phyloP scores from a whole-genome alignment of 2,888 invertebrate species.

The Drosophila phalerata region DNA sequence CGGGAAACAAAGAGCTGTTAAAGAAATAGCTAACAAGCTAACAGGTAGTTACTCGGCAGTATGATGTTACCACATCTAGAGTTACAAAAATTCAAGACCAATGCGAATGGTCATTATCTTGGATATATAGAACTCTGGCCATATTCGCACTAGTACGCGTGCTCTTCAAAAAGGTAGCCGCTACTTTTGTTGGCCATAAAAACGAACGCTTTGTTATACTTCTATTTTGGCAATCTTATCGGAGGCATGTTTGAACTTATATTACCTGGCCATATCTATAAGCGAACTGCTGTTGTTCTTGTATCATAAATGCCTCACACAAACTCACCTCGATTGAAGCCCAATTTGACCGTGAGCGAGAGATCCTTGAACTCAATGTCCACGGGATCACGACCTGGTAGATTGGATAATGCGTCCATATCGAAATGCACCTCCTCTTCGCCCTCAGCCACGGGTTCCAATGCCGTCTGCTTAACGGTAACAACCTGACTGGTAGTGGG shows the following conservation, averaged over 20 bases:
- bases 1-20: constrained; percentile 31
- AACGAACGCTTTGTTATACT: constrained; percentile 27
- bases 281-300: not conserved
- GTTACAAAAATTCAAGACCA: constrained; percentile 35
- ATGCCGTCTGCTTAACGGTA: constrained; percentile 27
- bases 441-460: constrained; percentile 60
- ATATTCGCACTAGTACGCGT: not conserved
- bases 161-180: constrained; percentile 59
- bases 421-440: constrained; percentile 58
- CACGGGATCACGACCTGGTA: constrained; percentile 87
- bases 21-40: constrained; percentile 34
- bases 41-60: constrained; percentile 47
- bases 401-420: constrained; percentile 79
- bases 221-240: constrained; percentile 71
- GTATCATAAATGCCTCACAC: constrained; percentile 36
- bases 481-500: constrained; percentile 8
- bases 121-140: constrained; percentile 16
- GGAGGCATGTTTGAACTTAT: constrained; percentile 44
- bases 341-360: constrained; percentile 90
- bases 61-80: constrained; percentile 23
- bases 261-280: constrained; percentile 37
- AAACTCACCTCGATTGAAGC: constrained; percentile 90
- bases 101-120: constrained; percentile 21
- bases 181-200: constrained; percentile 52
- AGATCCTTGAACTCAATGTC: constrained; percentile 92